Conservation (phyloP, 2,888 invertebrate genomes). For the Parascotia fuliginaria region DNA sequence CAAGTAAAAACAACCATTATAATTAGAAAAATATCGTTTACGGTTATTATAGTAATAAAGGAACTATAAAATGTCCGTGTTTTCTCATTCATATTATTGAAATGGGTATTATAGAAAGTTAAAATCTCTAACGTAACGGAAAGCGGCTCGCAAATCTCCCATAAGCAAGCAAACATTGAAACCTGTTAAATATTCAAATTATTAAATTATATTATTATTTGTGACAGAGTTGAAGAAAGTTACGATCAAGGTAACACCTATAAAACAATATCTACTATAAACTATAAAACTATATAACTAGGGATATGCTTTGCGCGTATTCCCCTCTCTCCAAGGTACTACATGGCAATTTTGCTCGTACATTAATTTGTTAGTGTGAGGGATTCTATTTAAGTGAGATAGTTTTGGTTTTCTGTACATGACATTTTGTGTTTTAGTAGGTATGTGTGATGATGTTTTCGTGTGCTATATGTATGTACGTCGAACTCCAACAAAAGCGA, state of each 20-base stretch:
- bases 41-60: constrained; percentile 3
- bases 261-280: no score
- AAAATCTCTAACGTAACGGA: constrained; percentile 1
- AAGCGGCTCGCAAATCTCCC: constrained; percentile 8
- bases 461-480: no score
- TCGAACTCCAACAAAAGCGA: no score
- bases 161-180: constrained; percentile 6
- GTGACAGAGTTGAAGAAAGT: constrained; percentile 19
- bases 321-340: no score
- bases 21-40: neutral
- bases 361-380: no score
- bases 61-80: constrained; percentile 4
- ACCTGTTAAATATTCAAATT: constrained; percentile 16
- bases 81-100: constrained; percentile 13
- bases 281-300: no score
- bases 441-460: no score
- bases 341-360: no score
- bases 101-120: constrained; percentile 28
- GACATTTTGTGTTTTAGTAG: no score
- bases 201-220: constrained; percentile 13
- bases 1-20: neutral
- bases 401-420: no score
- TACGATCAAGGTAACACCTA: neutral
- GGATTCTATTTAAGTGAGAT: no score
- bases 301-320: no score